Percentiles rank a stretch among this genome's conserved stretches.
phyloP scores from a whole-genome alignment of 2,797 vertebrate genomes.

The Rhinoraja longicauda region DNA sequence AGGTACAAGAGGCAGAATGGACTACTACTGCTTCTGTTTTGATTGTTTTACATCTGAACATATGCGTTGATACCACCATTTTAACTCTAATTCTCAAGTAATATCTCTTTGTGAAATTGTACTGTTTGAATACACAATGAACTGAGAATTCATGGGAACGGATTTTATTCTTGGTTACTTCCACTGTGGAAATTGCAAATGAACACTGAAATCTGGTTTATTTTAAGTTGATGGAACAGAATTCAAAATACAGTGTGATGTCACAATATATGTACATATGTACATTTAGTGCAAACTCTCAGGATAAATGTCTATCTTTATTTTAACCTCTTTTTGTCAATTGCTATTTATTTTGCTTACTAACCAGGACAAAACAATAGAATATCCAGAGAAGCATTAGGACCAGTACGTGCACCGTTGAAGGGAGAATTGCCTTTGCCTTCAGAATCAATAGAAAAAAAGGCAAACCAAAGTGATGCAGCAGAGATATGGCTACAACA shows the following conservation, averaged over 20 bases:
- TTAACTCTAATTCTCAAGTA: not conserved
- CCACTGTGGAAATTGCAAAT: too few relatives aligned
- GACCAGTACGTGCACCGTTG: conserved; percentile 52
- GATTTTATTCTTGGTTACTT: too few relatives aligned
- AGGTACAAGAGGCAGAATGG: too few relatives aligned
- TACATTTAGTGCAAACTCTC: too few relatives aligned
- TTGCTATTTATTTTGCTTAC: conserved; percentile 23
- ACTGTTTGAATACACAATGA: not conserved
- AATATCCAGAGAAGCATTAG: conserved; percentile 52
- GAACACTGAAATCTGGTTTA: too few relatives aligned
- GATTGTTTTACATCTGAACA: not conserved
- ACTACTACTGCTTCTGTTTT: too few relatives aligned
- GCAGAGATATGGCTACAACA: conserved; percentile 65
- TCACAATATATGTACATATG: too few relatives aligned
- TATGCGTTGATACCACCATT: not conserved
- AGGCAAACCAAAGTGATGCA: conserved; percentile 55
- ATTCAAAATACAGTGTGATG: too few relatives aligned
- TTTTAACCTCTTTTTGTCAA: not conserved
- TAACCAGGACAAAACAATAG: conserved; percentile 54
- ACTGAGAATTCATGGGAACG: not conserved
- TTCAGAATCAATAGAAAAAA: conserved; percentile 49
- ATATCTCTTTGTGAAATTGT: not conserved
- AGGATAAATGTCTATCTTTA: too few relatives aligned
- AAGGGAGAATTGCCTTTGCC: conserved; percentile 53
- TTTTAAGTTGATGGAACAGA: too few relatives aligned